phyloP scores from a whole-genome alignment of 2,113 vertebrate genomes.

The Odocoileus hemionus region DNA sequence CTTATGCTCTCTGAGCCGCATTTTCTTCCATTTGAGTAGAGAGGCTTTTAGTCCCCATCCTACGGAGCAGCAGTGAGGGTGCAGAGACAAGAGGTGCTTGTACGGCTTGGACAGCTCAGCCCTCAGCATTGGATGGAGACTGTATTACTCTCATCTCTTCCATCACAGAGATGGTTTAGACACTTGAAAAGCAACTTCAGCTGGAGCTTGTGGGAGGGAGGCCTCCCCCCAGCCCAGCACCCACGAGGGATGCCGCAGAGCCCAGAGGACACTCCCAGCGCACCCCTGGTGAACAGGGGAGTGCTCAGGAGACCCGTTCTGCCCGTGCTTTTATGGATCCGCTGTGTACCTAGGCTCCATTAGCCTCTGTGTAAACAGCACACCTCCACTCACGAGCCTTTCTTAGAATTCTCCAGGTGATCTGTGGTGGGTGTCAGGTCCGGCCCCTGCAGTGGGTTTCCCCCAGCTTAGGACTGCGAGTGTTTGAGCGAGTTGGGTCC shows the following conservation, averaged over 20 bases:
- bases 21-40: not conserved
- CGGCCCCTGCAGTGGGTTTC: fast-evolving
- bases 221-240: not conserved
- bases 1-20: not conserved
- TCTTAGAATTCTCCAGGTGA: not conserved
- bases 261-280: not conserved
- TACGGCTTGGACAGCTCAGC: not conserved
- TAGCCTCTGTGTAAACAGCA: not conserved
- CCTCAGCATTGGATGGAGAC: not conserved
- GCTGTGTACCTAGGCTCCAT: not conserved
- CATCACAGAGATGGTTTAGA: not conserved
- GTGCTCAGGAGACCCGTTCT: not conserved
- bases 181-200: not conserved
- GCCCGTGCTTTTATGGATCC: not conserved
- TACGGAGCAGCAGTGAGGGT: not conserved
- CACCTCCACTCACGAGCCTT: not conserved
- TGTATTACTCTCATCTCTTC: not conserved
- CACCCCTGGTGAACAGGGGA: not conserved
- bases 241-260: not conserved
- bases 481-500: not conserved
- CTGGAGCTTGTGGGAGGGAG: not conserved
- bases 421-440: not conserved
- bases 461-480: fast-evolving
- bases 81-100: not conserved
- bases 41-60: not conserved